These are phyloP conservation scores for Drosophila malerkotliana DNA, from an alignment of 1,140 invertebrate species.

Conservation along the genomic window DNA sequence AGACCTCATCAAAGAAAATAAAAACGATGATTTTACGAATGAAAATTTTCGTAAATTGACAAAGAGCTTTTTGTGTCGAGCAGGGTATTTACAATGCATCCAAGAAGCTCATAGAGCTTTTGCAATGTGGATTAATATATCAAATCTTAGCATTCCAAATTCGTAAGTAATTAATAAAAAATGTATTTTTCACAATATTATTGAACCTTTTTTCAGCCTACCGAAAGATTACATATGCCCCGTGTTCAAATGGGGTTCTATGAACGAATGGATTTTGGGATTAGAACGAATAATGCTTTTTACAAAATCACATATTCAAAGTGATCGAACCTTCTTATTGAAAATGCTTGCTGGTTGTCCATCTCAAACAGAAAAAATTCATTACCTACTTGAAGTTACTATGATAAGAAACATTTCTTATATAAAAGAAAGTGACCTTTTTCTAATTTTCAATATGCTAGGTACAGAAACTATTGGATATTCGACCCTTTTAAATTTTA, in stretches of 20 bases:
- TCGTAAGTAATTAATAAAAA: conserved; percentile 85
- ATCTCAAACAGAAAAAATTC: conserved; percentile 87
- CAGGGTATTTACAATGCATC: conserved; percentile 89
- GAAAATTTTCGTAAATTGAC: conserved; percentile 86
- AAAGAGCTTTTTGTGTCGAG: conserved; percentile 88
- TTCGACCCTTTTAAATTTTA: conserved; percentile 88
- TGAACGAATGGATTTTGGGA: conserved; percentile 91
- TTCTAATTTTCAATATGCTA: conserved; percentile 89
- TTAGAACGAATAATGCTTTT: conserved; percentile 90
- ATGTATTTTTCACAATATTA: not conserved
- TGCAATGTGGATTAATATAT: conserved; percentile 88
- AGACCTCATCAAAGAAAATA: conserved; percentile 85
- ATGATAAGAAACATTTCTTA: conserved; percentile 88
- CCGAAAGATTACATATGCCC: conserved; percentile 90
- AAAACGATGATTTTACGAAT: conserved; percentile 86
- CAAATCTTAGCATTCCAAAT: conserved; percentile 89
- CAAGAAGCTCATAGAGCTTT: conserved; percentile 87
- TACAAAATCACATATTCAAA: conserved; percentile 87
- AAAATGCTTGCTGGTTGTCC: conserved; percentile 91
- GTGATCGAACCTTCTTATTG: conserved; percentile 89
- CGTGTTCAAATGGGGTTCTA: conserved; percentile 90
- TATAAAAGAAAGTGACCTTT: conserved; percentile 89
- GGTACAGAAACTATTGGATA: conserved; percentile 88
- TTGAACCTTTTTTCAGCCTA: conserved; percentile 85
- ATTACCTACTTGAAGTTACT: conserved; percentile 88